Base-by-base conservation (phyloP, 2,888 invertebrate genomes). In the Tillus elongatus region DNA sequence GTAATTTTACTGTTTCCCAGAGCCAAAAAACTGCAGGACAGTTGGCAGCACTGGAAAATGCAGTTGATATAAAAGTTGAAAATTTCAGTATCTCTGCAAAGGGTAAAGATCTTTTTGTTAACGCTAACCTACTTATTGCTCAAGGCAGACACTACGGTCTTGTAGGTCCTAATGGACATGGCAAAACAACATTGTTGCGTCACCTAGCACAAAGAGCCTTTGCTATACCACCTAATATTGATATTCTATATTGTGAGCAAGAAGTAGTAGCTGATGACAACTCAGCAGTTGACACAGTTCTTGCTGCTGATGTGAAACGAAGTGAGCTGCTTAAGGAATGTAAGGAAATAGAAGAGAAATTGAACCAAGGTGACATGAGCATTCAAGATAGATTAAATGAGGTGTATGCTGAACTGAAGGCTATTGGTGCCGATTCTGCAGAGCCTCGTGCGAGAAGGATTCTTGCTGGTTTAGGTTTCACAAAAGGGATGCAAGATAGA, bases 111-210 rank as follows among this genome's bases (percentile, higher is more conserved):
- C 71, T 98, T 30, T 97, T 99, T 64, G 85, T 92, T 16, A 97
- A 98, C 64, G 96, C 98, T 0, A 89, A 81, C 62, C 69, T 99
- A 16, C 69, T 90, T 35, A 95, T 99, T 50, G 93, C 96, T 0
- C 79, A 85, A 55, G 92, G 95, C 0, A 76, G 97, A 30, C 78
- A 92, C 52, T 99, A 99, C 65, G 98, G 98, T 54, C 71, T 98
- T 3, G 97, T 99, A 2, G 98, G 98, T 13, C 98, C 98, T 1
- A 98, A 98, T 64, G 98, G 91, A 0, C 95, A 98, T 69, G 98
- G 98, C 9, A 98, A 99, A 71, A 98, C 98, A 0, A 99, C 98
- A 0, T 65, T 98, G 14, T 67, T 98, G 37, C 77, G 93, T 39
- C 98, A 99, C 61, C 79, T 98, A 48, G 88, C 91, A 0, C 81